Conservation (phyloP, 2,797 vertebrate species). For the Pithecia hirsuta region DNA sequence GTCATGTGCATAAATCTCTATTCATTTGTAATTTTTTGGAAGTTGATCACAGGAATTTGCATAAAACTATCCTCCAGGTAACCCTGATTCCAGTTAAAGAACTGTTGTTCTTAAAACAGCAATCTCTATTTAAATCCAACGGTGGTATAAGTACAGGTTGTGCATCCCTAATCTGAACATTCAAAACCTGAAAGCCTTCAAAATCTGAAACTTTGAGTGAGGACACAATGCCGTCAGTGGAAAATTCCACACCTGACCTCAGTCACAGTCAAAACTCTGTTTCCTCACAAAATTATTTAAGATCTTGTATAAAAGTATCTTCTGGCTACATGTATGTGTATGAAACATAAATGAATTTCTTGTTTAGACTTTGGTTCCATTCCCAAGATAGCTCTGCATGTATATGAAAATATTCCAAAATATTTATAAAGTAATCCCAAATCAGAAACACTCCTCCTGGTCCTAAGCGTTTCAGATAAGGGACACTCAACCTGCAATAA, state of each 20-base stretch:
- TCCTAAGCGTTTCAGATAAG: not conserved
- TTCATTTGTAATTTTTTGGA: not conserved
- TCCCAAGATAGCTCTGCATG: not conserved
- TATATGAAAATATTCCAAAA: not conserved
- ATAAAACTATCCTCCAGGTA: not conserved
- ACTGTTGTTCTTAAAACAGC: not conserved
- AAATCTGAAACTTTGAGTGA: not conserved
- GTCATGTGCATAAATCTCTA: not conserved
- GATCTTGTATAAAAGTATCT: not conserved
- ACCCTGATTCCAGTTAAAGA: conserved; percentile 33
- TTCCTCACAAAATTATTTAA: not conserved
- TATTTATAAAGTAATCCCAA: not conserved
- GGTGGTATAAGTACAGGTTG: not conserved
- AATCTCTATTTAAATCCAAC: conserved; percentile 38
- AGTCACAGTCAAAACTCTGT: not conserved
- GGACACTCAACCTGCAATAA: not conserved
- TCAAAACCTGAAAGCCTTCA: not conserved
- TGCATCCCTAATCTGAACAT: not conserved
- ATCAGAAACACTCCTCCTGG: not conserved
- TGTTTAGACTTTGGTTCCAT: not conserved
- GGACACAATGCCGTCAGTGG: not conserved
- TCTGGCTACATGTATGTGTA: not conserved
- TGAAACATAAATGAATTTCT: not conserved
- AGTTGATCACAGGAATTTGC: not conserved
- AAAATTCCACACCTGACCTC: not conserved